These are phyloP conservation scores for Hypsopygia costalis DNA, from an alignment of 2,888 invertebrate species.

Conservation along the genomic window DNA sequence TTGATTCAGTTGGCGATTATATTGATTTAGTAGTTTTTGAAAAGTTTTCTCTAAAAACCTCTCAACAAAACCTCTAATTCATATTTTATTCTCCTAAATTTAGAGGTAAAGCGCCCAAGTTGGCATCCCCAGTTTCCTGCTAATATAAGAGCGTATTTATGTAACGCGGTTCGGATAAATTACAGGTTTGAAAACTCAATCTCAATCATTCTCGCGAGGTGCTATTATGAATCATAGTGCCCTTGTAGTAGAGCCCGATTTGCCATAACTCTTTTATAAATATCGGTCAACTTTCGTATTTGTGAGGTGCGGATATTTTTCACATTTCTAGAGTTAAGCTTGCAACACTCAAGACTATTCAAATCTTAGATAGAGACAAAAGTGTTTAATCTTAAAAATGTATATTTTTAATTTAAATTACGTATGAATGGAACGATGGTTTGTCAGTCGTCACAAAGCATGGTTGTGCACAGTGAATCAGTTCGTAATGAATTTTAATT, in stretches of 20 bases:
- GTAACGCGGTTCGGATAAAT: not conserved
- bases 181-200: slow-evolving; percentile 18
- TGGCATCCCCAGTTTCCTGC: too few species aligned
- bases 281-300: slow-evolving; percentile 11
- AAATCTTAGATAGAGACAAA: slow-evolving; percentile 17
- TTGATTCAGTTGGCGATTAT: too few species aligned
- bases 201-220: slow-evolving; percentile 30
- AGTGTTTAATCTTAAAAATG: slow-evolving; percentile 8
- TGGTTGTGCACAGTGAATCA: slow-evolving; percentile 30
- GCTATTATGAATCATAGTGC: slow-evolving; percentile 39
- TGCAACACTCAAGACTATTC: slow-evolving; percentile 20
- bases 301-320: slow-evolving; percentile 11
- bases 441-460: slow-evolving; percentile 16
- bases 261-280: slow-evolving; percentile 20
- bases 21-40: too few species aligned
- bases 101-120: too few species aligned
- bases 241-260: slow-evolving; percentile 28
- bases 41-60: too few species aligned
- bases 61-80: too few species aligned
- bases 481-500: slow-evolving; percentile 24
- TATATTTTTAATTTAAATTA: not conserved
- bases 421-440: slow-evolving; percentile 9
- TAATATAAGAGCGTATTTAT: too few species aligned
- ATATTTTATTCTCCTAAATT: too few species aligned
- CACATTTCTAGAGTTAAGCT: slow-evolving; percentile 20